Evolutionary conservation across 2,888 invertebrate species (phyloP), one percentile per base, ranked within the genome.

Genomic region (Catocala nupta): DNA sequence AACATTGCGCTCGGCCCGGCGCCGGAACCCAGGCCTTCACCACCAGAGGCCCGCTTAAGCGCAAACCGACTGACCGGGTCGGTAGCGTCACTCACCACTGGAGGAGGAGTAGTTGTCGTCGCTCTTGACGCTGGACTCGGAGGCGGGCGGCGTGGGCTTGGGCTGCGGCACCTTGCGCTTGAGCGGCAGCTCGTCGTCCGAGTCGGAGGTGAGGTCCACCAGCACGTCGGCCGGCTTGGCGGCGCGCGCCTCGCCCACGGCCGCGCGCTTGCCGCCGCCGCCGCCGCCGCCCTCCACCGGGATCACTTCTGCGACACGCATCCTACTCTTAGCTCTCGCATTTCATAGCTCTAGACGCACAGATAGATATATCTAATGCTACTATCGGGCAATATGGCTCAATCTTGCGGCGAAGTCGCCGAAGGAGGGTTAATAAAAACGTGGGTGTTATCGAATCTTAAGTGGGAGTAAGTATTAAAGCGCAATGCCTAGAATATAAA

Each of bases 201-300:
- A 96, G 88, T 97, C 97, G 0, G 96, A 96, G 0, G 97, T 97
- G 70, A 97, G 92, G 88, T 97, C 97, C 16, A 97, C 96, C 3
- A 95, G 88, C 0, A 89, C 85, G 45, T 91, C 92, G 0, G 87
- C 75, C 0, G 87, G 77, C 59, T 94, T 93, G 6, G 94, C 90
- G 43, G 89, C 85, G 50, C 90, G 87, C 6, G 82, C 83, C 63
- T 93, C 92, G 12, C 92, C 91, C 1, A 92, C 90, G 0, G 91
- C 90, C 1, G 90, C 90, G 4, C 92, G 88, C 70, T 94, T 94
- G 1, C 80, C 86, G n/a, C 74, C 73, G 6, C 78, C 80, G 34
- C 62, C 63, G 49, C 83, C 84, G 48, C 79, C 72, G 12, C 81
- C 84, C 16, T 94, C 94, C n/a, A 95, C 81, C 52, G 94, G 94